These are phyloP conservation scores for Bombycilla garrulus DNA, from an alignment of 2,113 vertebrate species.

Conservation along the genomic window DNA sequence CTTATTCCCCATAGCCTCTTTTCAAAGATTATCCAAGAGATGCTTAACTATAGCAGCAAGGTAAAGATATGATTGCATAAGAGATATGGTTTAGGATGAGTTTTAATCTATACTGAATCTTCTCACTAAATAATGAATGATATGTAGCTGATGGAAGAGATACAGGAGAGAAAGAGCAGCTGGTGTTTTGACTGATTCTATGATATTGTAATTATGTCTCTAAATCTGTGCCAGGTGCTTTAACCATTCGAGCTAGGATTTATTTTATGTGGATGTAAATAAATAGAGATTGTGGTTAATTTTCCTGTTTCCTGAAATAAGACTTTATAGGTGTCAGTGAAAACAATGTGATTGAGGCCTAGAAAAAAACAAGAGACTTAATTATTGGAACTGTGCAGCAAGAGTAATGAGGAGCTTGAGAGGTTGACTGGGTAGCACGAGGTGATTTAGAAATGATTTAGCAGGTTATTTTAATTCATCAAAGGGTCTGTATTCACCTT, in stretches of 20 bases:
- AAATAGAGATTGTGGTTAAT: slow-evolving; percentile 37
- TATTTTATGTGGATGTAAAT: slow-evolving; percentile 41
- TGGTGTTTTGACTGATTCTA: slow-evolving; percentile 35
- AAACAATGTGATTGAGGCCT: background rate
- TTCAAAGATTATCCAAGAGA: slow-evolving; percentile 19
- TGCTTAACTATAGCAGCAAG: background rate
- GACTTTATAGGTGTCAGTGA: background rate
- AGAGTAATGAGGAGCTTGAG: background rate
- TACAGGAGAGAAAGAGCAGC: slow-evolving; percentile 31
- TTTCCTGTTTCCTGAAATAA: slow-evolving; percentile 43
- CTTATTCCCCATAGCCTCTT: background rate
- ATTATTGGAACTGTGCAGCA: background rate
- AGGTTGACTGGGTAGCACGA: background rate
- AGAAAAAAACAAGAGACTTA: background rate
- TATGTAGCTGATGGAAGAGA: slow-evolving; percentile 31
- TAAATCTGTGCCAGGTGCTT: slow-evolving; percentile 8
- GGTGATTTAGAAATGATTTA: background rate
- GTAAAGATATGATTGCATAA: background rate
- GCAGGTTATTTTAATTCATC: background rate
- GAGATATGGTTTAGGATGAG: slow-evolving; percentile 20
- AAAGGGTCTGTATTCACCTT: background rate
- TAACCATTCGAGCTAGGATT: background rate
- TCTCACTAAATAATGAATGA: slow-evolving; percentile 12
- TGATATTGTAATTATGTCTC: slow-evolving; percentile 40
- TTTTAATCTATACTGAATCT: slow-evolving; percentile 36